Conservation (phyloP, 2,797 vertebrate genomes). For the Denticeps clupeoides region DNA sequence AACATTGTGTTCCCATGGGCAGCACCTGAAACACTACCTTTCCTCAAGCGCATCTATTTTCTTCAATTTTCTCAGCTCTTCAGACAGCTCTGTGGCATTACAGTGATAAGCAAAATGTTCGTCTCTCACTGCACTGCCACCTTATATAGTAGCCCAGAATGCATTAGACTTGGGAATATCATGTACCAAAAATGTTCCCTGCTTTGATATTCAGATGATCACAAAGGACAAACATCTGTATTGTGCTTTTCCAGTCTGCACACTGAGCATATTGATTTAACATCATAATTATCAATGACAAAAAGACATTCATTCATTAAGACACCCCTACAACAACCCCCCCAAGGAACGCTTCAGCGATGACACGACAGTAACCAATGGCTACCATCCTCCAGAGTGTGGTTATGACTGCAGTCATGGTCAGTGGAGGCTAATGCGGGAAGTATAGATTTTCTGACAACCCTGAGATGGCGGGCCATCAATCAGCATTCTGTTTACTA, state of each 20-base stretch:
- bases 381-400: neutral
- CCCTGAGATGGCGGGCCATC: neutral
- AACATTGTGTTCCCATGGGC: neutral
- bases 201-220: neutral
- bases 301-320: neutral
- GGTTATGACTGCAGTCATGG: neutral
- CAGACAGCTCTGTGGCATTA: neutral
- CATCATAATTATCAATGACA: neutral
- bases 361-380: neutral
- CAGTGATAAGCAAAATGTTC: neutral
- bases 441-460: slow-evolving; percentile 10
- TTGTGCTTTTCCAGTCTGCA: neutral
- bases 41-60: neutral
- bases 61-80: neutral
- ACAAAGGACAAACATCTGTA: neutral
- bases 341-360: slow-evolving; percentile 6
- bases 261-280: slow-evolving; percentile 11
- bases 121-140: too few species aligned
- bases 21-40: neutral
- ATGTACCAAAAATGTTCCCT: slow-evolving; percentile 1
- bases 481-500: neutral
- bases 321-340: slow-evolving; percentile 10
- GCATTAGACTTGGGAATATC: neutral
- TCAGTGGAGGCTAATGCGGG: neutral
- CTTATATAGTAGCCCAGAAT: neutral